Base-by-base conservation (phyloP, 37 sponge, comb jelly and placozoan species). In the Theonella swinhoei region DNA sequence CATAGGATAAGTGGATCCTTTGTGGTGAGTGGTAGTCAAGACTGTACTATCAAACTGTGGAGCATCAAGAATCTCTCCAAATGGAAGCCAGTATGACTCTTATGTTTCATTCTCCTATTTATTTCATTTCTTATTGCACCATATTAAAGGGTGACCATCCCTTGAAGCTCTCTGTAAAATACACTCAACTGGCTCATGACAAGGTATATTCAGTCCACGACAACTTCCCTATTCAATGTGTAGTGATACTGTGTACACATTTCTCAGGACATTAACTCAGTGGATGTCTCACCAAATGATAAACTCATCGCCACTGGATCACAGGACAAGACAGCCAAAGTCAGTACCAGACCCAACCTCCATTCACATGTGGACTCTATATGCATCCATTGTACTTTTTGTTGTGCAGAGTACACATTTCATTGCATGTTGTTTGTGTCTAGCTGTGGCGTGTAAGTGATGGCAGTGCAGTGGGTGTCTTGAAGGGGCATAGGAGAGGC, bases 281-380 rank as follows among this genome's bases (percentile, higher is more conserved):
- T 99, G 36, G 90, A 93, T 81, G 87, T 99, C 33, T 88, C 99
- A 11, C 99, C 99, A 39, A 99, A 99, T 79, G 92, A 99, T 72
- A 94, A 94, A 70, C 80, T 96, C 28, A 75, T 99, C 47, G 95
- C 89, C 1, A 95, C 94, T 71, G 99, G 94, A 4, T 94, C 95
- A 28, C 94, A 94, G 39, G 99, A 99, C 77, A 92, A 91, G 47
- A 95, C 95, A 62, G 99, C 97, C 34, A 96, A 94, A 84, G 95
- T 98, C 25, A 35, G 1, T 67, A 66, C 3, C 37, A 59, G 23
- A n/a, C n/a, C n/a, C n/a, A n/a, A 33, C 17, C 24, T 32, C 19
- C 22, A 22, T 32, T 69, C 20, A 14, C 20, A 22, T 14, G 19
- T 22, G 20, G 14, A 22, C 61, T 59, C 19, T 59, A 20, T 59